phyloP scores from a whole-genome alignment of 2,888 invertebrate genomes.

The Nipponacmea schrenckii region DNA sequence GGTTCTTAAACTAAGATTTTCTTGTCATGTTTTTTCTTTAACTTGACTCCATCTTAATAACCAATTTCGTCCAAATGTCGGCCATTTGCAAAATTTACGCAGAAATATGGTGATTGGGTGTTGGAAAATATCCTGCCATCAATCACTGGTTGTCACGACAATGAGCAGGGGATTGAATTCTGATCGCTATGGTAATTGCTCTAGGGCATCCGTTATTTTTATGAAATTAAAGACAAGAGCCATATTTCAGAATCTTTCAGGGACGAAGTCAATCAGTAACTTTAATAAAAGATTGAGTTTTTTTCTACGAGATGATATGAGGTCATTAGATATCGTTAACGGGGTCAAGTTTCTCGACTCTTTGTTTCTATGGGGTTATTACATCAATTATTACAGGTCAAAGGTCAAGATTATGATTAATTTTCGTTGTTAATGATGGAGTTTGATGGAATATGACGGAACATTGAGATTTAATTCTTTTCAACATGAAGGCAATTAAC shows the following conservation, averaged over 20 bases:
- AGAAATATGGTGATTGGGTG: not conserved
- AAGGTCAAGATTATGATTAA: not conserved
- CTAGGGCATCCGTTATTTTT: constrained; percentile 5
- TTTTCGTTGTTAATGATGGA: not conserved
- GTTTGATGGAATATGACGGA: too few relatives aligned
- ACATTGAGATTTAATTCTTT: too few relatives aligned
- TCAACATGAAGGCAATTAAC: too few relatives aligned
- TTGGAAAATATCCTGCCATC: not conserved
- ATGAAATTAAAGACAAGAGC: constrained; percentile 4
- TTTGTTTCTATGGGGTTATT: not conserved
- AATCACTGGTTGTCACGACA: constrained; percentile 1
- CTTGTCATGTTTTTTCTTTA: constrained; percentile 1
- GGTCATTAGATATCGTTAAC: not conserved
- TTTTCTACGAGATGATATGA: not conserved
- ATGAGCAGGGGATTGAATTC: constrained; percentile 7
- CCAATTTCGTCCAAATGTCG: not conserved
- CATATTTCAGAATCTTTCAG: not conserved
- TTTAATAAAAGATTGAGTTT: constrained; percentile 6
- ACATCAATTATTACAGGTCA: not conserved
- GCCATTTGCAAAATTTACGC: constrained; percentile 4
- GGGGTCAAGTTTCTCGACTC: not conserved
- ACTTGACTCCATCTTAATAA: not conserved
- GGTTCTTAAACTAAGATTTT: too few relatives aligned
- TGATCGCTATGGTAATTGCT: constrained; percentile 7
- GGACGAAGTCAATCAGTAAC: not conserved